Base-by-base conservation (phyloP, 2,113 vertebrate genomes). In the Bombycilla garrulus region DNA sequence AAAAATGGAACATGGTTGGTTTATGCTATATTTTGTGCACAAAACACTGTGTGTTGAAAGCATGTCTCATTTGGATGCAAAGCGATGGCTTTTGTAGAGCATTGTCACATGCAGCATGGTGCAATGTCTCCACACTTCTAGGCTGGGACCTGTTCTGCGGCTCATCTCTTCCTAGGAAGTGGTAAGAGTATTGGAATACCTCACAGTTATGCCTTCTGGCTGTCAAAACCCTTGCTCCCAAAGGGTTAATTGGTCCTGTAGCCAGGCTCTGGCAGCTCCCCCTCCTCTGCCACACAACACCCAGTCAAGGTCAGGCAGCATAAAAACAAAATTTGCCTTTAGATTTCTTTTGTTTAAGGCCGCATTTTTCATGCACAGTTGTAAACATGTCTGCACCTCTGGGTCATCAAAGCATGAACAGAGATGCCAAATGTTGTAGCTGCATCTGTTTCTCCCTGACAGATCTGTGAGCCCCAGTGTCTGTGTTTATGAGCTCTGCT, bases 301-400 rank as follows among this genome's bases (percentile, higher is more conserved):
- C 71, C 91, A 81, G 61, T 95, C 92, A 96, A 94, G 90, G 95
- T 97, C 92, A 96, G 76, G 44, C 86, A 86, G 70, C 80, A 35
- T 48, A 88, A 92, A 78, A 90, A 10, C 54, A 57, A 81, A 69
- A 89, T 81, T 25, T 86, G 76, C 66, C 16, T 83, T 56, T 13
- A 31, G 45, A 38, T 91, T 62, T 56, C 71, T 60, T 83, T 77
- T 74, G 56, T 70, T 81, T 48, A 35, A 42, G 42, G 28, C 42
- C 0, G 1, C 11, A 19, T 67, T 93, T 96, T 81, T 86, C 72
- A 33, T 23, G 72, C 44, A 2, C 13, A 48, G 60, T 8, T 81
- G 77, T 86, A 80, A 90, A 78, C 47, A 53, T 8, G 17, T 76
- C 90, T 81, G 48, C 69, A 53, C 93, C 72, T 47, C 82, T 36